These are phyloP conservation scores for Drosophila orosa DNA, from an alignment of 1,140 invertebrate species.

Conservation along the genomic window DNA sequence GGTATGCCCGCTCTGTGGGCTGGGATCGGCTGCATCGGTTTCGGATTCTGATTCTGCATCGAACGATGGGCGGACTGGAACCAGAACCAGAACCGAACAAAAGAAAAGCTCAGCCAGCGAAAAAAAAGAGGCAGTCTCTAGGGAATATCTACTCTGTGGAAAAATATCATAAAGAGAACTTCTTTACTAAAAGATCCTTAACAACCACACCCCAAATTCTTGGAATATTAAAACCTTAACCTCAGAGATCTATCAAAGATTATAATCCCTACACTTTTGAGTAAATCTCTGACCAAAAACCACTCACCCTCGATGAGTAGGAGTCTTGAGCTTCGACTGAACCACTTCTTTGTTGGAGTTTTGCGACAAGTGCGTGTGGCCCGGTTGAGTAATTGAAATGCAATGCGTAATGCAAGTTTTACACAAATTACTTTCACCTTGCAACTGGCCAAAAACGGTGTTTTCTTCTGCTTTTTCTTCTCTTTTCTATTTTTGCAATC, in stretches of 20 bases:
- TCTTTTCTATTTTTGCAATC: constrained; percentile 5
- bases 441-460: constrained; percentile 28
- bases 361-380: constrained; percentile 16
- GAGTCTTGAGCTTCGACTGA: neutral
- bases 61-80: constrained; percentile 57
- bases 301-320: constrained; percentile 4
- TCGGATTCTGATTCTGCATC: constrained; percentile 4
- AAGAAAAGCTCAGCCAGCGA: constrained; percentile 11
- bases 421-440: constrained; percentile 55
- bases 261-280: neutral
- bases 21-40: neutral
- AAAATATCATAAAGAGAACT: neutral
- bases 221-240: neutral
- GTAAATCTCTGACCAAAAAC: neutral
- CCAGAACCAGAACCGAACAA: constrained; percentile 31
- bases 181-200: neutral
- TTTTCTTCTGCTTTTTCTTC: constrained; percentile 16
- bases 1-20: constrained; percentile 6
- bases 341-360: neutral
- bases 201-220: neutral
- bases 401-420: constrained; percentile 32
- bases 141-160: neutral
- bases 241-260: neutral
- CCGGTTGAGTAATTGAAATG: constrained; percentile 37
- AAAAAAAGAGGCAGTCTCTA: neutral